Evolutionary conservation across 1,140 invertebrate species (phyloP).

Genomic region (Aphaenogaster rudis): DNA sequence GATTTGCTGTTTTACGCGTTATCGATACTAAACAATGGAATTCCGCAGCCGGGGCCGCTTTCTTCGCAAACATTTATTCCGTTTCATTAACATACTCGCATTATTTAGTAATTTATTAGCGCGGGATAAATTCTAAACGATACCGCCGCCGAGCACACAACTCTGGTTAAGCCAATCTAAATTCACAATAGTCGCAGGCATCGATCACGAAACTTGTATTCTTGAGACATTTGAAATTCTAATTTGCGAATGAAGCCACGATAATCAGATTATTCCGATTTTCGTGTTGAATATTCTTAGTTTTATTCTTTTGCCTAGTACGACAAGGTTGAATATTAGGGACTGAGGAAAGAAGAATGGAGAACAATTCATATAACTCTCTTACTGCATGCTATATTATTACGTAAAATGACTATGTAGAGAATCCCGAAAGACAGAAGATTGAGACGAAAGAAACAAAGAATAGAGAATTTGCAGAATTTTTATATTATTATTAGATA

Average conservation of each 20-base stretch:
- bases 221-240: conserved; percentile 41
- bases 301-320: neutral
- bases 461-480: neutral
- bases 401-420: conserved; percentile 8
- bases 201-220: conserved; percentile 20
- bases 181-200: neutral
- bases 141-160: conserved; percentile 10
- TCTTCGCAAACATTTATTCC: conserved; percentile 42
- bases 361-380: conserved; percentile 7
- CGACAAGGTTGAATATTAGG: neutral
- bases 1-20: conserved; percentile 60
- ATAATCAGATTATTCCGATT: conserved; percentile 14
- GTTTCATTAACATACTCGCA: conserved; percentile 39
- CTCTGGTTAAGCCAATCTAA: neutral
- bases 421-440: neutral
- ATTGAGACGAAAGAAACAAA: neutral
- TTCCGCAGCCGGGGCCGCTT: neutral
- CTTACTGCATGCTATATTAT: neutral
- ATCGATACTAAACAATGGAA: conserved; percentile 59
- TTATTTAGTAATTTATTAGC: conserved; percentile 49
- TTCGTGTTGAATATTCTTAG: conserved; percentile 21
- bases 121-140: conserved; percentile 16
- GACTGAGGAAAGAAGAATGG: neutral
- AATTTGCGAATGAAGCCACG: conserved; percentile 17
- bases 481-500: conserved; percentile 22